Base-by-base conservation (phyloP, 2,888 invertebrate genomes). In the Andrena minutula region DNA sequence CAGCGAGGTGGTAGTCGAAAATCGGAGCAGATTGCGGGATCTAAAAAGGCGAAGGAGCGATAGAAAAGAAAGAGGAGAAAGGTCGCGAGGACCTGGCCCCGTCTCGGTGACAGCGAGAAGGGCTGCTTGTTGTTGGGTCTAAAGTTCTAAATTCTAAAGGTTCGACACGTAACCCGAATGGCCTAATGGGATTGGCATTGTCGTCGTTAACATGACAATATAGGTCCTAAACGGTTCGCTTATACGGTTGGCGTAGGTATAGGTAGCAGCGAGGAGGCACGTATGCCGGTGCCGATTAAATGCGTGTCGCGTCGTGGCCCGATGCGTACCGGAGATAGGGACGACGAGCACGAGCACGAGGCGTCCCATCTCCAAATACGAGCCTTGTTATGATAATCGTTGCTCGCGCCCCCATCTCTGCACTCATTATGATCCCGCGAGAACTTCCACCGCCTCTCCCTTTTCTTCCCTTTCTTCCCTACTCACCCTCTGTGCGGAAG, bases 381-480 rank as follows among this genome's bases (percentile, higher is more conserved):
- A 86, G 88, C 86, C 89, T 93, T 93, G 92, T 93, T 91, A 93
- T 93, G 92, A 91, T 93, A 93, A 93, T 93, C 90, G 91, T 89
- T 89, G 83, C 71, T 74, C 79, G 76, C 83, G 79, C 84, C 79
- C 76, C 75, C 79, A n/a, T 28, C 58, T 65, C 49, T 58, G 66
- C 72, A 58, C 75, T 80, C 82, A 84, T 87, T 87, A 81, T 87
- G 51, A 51, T 51, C 79, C 70, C 77, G 68, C 84, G 78, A 74
- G 75, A 74, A 88, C 51, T 53, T 30, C 56, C 23, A 2, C 20
- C 8, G 56, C 20, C 30, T 16, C 35, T 35, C 12, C 41, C 53
- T 8, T 28, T 53, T 35, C 28, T n/a, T 28, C 28, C 49, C 23
- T 49, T 28, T 23, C 6, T 41, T 88, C 89, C 30, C 5, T 16